Base-by-base conservation (phyloP, 2,888 invertebrate genomes). In the Balanococcus diminutus region DNA sequence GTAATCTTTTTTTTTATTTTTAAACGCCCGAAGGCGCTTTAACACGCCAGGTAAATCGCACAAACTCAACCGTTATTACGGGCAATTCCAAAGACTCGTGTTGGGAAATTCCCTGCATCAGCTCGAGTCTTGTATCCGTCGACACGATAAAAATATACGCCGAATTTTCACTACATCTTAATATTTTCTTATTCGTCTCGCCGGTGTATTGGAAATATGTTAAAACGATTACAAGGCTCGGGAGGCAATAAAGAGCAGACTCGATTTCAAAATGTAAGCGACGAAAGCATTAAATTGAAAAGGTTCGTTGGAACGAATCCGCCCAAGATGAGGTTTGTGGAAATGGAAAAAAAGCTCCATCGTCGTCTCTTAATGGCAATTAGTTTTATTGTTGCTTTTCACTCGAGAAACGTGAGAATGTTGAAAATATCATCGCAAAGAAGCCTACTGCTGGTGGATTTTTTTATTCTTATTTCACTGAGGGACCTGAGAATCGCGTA, bases 241-340 rank as follows among this genome's bases (percentile, higher is more conserved):
- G 14, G 1, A 67, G 28, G 28, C 28, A 28, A 67, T 67, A 67
- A 67, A 67, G 28, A 36, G 36, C 14, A 11, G 42, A 19, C 9
- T 11, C 28, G 28, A 67, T 67, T 67, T 67, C 61, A 67, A n/a
- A n/a, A 19, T 19, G 3, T 6, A 28, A 22, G 14, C 61, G 61
- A 67, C 28, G 61, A 67, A 67, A 67, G 16, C 28, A 67, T 67
- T 25, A 67, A 67, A 67, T 67, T 67, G 61, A 67, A 67, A 67
- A 67, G 51, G 4, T 51, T 11, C 61, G 9, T 67, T 28, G 28
- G 28, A 67, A 67, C 11, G 61, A 28, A 28, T 51, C 9, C 28
- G 28, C 61, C 11, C 61, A 11, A 28, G 22, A 9, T 28, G 25
- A 28, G 22, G 11, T 28, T 67, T 28, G 22, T 28, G n/a, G 25